Percentiles rank a stretch among this genome's conserved stretches.
phyloP scores from a whole-genome alignment of 2,797 vertebrate species.

The Sebastes goodei region DNA sequence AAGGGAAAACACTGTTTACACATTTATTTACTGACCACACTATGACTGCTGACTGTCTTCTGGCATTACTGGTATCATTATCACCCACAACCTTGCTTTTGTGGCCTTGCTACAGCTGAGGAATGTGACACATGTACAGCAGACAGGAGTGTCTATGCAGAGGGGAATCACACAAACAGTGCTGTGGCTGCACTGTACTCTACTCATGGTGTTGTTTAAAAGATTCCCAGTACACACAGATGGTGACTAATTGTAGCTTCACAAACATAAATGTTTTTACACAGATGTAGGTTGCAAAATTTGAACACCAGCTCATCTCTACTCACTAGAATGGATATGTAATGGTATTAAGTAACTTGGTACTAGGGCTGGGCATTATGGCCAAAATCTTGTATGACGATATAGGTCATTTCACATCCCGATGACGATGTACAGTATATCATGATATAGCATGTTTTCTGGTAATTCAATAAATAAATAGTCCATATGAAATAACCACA shows the following conservation, averaged over 20 bases:
- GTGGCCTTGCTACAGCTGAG: constrained; percentile 12
- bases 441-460: too few species aligned
- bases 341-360: background rate
- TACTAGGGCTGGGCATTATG: too few species aligned
- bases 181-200: background rate
- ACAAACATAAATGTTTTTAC: background rate
- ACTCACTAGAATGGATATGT: background rate
- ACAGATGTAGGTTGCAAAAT: background rate
- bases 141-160: background rate
- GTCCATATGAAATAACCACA: too few species aligned
- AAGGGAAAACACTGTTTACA: constrained; percentile 19
- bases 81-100: background rate
- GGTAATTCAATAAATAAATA: too few species aligned
- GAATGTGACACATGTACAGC: background rate
- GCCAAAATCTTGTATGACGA: background rate
- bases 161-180: constrained; percentile 11
- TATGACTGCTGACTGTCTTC: background rate
- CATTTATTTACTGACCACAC: constrained; percentile 4
- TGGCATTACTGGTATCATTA: background rate
- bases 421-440: too few species aligned
- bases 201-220: background rate
- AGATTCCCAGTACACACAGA: background rate
- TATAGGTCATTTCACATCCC: too few species aligned
- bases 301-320: background rate
- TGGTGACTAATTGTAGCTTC: background rate